Evolutionary conservation across 2,797 vertebrate species (phyloP), one percentile per base, ranked within the genome.

Genomic region (Pempheris klunzingeri): DNA sequence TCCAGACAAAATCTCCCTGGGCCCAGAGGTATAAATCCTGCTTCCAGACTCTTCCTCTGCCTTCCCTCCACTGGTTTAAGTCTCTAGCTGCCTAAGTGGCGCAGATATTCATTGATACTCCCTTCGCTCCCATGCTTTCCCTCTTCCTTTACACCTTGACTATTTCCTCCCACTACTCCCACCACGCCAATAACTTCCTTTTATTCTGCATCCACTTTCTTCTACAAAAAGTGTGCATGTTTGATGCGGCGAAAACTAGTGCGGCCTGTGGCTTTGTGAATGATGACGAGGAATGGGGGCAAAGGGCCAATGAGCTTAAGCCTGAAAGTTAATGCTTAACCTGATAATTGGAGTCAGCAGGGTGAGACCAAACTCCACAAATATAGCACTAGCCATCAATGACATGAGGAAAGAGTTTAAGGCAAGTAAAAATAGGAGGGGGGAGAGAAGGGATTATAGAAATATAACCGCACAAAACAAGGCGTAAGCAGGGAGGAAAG

Each of bases 261-360:
- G 50, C 52, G 34, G 71, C 64, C 28, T 66, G 15, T n/a, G 32
- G 70, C 52, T 46, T 17, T 54, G 63, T 75, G 59, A 34, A 39
- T 50, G 46, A 34, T 76, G 50, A 61, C 30, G 13, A 28, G 26
- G 20, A 73, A 8, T 39, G 4, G 55, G 61, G 77, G 60, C 68
- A 80, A 80, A 87, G 57, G 67, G 68, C 58, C 68, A 78, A 36
- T 34, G 54, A 81, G 83, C 74, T 81, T 64, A 87, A 82, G 49
- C 57, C 57, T 81, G 24, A 58, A 61, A 55, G 85, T 87, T 85
- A 92, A 93, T 89, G 80, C 63, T 90, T 91, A 90, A 90, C 78
- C 55, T 81, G 74, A 55, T 81, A 75, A 85, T 74, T 69, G 60
- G 78, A 77, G 83, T 88, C 77, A 81, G 67, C 80, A 30, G 68